A percentile compares a stretch with the other conserved stretches of the same genome.
Conservation (phyloP, 2,797 vertebrate genomes). For the Decapterus maruadsi region DNA sequence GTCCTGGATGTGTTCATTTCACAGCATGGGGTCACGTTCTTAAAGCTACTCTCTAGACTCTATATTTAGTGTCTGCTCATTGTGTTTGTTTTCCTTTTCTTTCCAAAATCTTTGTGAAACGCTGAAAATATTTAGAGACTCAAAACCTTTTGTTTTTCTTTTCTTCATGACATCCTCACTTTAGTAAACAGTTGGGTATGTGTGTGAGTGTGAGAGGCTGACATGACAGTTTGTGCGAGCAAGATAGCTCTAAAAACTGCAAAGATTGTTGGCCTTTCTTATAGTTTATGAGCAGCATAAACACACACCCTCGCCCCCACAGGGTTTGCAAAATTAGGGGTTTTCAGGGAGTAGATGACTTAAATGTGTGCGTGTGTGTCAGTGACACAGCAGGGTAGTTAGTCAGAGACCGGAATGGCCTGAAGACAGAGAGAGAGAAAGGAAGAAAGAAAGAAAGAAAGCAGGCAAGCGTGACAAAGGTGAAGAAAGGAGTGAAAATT, state of each 20-base stretch:
- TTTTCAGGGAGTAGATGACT: conserved; percentile 49
- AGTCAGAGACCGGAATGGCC: conserved; percentile 55
- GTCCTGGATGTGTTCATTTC: conserved; percentile 9
- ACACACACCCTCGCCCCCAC: background rate
- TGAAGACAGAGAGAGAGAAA: conserved; percentile 31
- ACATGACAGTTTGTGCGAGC: no score
- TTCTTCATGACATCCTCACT: conserved; percentile 10
- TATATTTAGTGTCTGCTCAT: background rate
- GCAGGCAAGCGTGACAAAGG: background rate
- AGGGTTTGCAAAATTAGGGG: conserved; percentile 39
- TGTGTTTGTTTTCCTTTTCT: background rate
- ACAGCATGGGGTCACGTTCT: background rate
- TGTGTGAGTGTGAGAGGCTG: background rate
- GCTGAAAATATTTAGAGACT: background rate
- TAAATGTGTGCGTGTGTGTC: conserved; percentile 33
- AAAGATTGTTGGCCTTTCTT: background rate
- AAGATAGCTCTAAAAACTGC: conserved; percentile 2
- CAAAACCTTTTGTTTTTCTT: background rate
- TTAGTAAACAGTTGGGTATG: conserved; percentile 1
- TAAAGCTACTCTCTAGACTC: background rate
- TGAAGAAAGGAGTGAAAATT: conserved; percentile 14
- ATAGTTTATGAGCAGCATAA: conserved; percentile 9
- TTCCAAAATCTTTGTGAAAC: background rate
- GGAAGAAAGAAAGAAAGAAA: conserved; percentile 11
- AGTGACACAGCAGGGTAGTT: conserved; percentile 63